Evolutionary conservation across 2,113 vertebrate species (phyloP).

Genomic region (Okapia johnstoni): DNA sequence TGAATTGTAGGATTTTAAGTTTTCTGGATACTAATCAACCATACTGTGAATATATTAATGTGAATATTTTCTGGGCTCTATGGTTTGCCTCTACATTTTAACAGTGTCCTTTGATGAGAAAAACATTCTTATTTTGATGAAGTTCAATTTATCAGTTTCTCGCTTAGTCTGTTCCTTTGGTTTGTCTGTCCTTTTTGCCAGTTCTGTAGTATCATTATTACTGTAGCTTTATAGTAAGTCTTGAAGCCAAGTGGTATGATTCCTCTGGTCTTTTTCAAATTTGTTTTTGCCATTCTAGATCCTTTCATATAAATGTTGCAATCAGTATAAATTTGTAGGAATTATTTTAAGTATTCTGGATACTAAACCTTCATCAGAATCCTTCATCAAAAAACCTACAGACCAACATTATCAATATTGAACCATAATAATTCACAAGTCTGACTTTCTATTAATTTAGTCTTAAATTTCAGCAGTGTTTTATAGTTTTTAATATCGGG

Average conservation of each 20-base stretch:
- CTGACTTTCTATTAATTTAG: not conserved
- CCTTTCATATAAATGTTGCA: not conserved
- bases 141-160: not conserved
- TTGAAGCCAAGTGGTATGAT: not conserved
- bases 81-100: not conserved
- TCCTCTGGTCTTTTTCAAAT: not conserved
- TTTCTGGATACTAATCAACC: not conserved
- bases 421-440: not conserved
- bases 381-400: not conserved
- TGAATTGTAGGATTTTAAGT: not conserved
- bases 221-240: not conserved
- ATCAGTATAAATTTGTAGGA: not conserved
- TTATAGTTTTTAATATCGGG: not conserved
- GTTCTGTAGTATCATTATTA: not conserved
- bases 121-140: not conserved
- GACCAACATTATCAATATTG: not conserved
- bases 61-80: not conserved
- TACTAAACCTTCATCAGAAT: not conserved
- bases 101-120: not conserved
- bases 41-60: not conserved
- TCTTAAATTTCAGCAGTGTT: not conserved
- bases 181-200: not conserved
- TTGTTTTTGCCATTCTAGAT: not conserved
- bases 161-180: not conserved
- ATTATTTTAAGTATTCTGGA: not conserved